A percentile compares a stretch with the other conserved stretches of the same genome.
Conservation (phyloP, 2,888 invertebrate genomes). For the Mayetiola destructor region DNA sequence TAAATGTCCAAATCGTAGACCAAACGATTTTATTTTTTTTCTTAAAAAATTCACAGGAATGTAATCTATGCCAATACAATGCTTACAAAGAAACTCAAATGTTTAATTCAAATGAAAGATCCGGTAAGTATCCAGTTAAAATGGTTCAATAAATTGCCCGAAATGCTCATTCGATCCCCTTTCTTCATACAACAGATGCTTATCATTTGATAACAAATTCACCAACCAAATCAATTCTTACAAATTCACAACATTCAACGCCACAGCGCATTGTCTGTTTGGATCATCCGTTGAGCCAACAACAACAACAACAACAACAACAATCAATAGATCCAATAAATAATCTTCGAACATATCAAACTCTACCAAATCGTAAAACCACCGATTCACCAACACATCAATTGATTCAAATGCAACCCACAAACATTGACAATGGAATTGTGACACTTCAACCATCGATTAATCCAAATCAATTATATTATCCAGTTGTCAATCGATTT, state of each 20-base stretch:
- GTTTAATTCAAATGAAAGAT: neutral
- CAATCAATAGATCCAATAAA: neutral
- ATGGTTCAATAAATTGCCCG: neutral
- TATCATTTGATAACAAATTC: constrained; percentile 32
- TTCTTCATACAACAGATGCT: constrained; percentile 26
- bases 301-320: neutral
- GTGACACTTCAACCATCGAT: neutral
- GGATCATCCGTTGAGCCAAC: neutral
- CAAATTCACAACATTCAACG: constrained; percentile 15
- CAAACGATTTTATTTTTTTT: neutral
- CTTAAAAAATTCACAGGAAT: neutral
- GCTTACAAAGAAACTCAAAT: neutral
- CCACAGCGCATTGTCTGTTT: neutral
- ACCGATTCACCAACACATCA: neutral
- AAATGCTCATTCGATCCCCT: neutral
- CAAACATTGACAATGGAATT: neutral
- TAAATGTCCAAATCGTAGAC: neutral
- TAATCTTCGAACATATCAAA: neutral
- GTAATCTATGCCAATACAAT: constrained; percentile 3
- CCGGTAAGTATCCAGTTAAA: neutral
- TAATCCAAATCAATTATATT: neutral
- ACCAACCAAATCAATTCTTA: constrained; percentile 26
- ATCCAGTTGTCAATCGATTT: neutral
- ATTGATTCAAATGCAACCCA: neutral
- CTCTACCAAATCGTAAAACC: neutral